Evolutionary conservation across 2,797 vertebrate genomes (phyloP), one percentile per base, ranked within the genome.

Genomic region (Gephyroberyx darwinii): DNA sequence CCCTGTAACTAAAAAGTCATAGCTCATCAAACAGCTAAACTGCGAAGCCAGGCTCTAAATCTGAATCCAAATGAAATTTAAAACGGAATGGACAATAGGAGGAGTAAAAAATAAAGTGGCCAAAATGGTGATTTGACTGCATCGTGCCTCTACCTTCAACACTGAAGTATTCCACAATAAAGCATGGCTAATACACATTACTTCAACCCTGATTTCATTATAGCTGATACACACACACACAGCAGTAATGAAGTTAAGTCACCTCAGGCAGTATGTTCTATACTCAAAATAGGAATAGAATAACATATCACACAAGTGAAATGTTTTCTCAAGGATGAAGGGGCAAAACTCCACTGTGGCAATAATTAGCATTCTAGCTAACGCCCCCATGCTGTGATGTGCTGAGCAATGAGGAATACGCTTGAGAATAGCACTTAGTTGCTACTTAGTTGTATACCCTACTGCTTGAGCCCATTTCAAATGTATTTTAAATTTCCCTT

Each of bases 1-100:
- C 61, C 65, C 67, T 69, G 71, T 67, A 65, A 16, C 1, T 75
- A 62, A 61, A n/a, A 63, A 84, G 69, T 47, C 79, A 74, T 70
- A 43, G 56, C 71, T 88, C 84, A 81, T 83, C 75, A 79, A 30
- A 33, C 55, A 20, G 67, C 45, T 35, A 10, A 14, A 63, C 73
- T 61, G 69, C 72, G 84, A 56, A 63, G 74, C 69, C 45, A 55
- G 74, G 59, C 75, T 72, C 60, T 75, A 65, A 82, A 88, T 77
- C 78, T 81, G 33, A 75, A 43, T 63, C 72, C 63, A 69, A 77
- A 86, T 69, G 63, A 83, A 85, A 72, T 53, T 57, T 77, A 66
- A 77, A 83, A 59, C 48, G 45, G 43, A 50, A 41, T 73, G 53
- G 45, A 14, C 16, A 59, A 50, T 55, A 37, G 55, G 41, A 16